Base-by-base conservation (phyloP, 2,797 vertebrate species). In the Otolemur crassicaudatus region DNA sequence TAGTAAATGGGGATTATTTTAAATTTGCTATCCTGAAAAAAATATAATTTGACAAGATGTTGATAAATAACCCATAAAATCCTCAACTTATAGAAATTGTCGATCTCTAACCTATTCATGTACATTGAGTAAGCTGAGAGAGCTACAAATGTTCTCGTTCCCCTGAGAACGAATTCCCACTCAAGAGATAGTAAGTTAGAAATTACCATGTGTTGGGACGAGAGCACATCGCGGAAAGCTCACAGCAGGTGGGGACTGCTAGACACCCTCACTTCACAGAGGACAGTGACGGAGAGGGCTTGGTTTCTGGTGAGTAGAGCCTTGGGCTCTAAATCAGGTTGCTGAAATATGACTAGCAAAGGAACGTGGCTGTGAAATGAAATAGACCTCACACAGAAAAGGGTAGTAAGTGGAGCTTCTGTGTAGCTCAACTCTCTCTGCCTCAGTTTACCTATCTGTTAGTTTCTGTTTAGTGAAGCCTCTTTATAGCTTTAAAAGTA, bases 11-110 rank as follows among this genome's bases (percentile, higher is more conserved):
- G 43, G 34, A 25, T n/a, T 69, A 75, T 92, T 70, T 60, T 16
- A 69, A 34, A 85, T 80, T 72, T 40, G 5, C n/a, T 86, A 85
- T 72, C 17, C 83, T 92, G 40, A 37, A 69, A 83, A 95, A 85
- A 43, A 40, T 65, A 56, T 79, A 77, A 75, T 49, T 56, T 96
- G 65, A 13, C 37, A 31, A 67, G 75, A 67, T 88, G 37, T 56
- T 88, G 27, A 13, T 53, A 53, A 53, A 53, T 53, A 12, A 20
- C 65, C 27, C 7, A 43, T 46, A 29, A 84, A 73, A 67, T 61
- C 7, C 23, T 75, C 16, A 49, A n/a, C 27, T 29, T 81, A 16
- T 85, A 76, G 7, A 72, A 22, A 90, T 1, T 7, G 17, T 43
- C 77, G 16, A 49, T 76, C 17, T 94, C 31, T 85, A 72, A 53